phyloP scores from a whole-genome alignment of 2,797 vertebrate genomes.

The Melanotaenia parkinsoni region DNA sequence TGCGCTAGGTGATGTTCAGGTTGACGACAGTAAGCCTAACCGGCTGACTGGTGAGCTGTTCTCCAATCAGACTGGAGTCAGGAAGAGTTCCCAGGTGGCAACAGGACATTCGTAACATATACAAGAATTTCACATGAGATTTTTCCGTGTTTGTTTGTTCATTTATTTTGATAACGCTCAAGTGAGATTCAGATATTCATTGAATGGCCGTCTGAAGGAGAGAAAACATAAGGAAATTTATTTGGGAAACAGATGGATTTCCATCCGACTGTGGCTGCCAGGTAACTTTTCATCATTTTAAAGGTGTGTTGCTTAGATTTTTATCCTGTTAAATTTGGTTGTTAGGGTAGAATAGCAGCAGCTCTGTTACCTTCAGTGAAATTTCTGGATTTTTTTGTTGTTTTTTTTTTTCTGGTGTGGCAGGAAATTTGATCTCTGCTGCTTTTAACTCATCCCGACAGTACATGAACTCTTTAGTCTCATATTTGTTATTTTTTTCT shows the following conservation, averaged over 20 bases:
- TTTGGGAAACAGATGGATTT: too few relatives aligned
- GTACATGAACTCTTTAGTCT: neutral
- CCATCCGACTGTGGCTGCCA: neutral
- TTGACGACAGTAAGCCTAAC: neutral
- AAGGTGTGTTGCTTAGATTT: neutral
- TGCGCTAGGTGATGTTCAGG: too few relatives aligned
- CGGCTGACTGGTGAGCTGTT: neutral
- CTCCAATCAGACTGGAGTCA: neutral
- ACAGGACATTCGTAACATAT: neutral
- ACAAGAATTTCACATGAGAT: neutral
- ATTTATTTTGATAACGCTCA: too few relatives aligned
- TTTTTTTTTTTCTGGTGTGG: too few relatives aligned
- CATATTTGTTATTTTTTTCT: neutral
- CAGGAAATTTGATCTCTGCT: too few relatives aligned
- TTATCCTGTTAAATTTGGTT: neutral
- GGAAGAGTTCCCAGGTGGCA: neutral
- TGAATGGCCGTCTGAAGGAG: neutral
- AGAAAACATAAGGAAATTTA: neutral
- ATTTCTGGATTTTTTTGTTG: neutral
- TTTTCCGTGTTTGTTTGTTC: neutral
- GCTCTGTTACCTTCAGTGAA: neutral
- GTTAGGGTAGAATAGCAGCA: neutral
- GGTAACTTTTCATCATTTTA: neutral
- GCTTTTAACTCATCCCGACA: neutral
- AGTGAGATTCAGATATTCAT: neutral